Evolutionary conservation across 2,113 vertebrate species (phyloP).

Genomic region (Empidonax traillii): DNA sequence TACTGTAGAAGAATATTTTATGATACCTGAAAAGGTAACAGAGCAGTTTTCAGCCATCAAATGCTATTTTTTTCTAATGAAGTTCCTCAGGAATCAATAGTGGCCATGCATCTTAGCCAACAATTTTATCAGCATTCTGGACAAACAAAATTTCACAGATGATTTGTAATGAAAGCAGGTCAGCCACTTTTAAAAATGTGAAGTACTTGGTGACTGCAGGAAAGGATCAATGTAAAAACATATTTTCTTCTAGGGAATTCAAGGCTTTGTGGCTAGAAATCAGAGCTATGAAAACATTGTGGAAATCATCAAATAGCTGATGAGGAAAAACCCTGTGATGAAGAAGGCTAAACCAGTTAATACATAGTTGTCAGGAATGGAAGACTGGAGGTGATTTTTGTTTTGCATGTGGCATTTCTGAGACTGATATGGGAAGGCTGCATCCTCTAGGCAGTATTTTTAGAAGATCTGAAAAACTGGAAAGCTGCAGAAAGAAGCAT

Average conservation of each 20-base stretch:
- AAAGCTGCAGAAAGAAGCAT: not conserved
- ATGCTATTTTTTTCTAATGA: not conserved
- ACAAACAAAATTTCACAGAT: not conserved
- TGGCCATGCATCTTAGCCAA: not conserved
- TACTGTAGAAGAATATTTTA: not conserved
- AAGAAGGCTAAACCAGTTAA: not conserved
- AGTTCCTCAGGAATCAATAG: not conserved
- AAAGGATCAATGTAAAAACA: not conserved
- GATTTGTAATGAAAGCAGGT: not conserved
- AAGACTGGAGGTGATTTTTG: not conserved
- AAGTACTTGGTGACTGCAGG: not conserved
- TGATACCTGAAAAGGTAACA: not conserved
- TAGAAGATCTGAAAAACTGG: not conserved
- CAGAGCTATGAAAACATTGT: not conserved
- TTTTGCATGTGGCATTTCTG: not conserved
- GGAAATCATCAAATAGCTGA: not conserved
- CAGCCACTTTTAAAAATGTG: not conserved
- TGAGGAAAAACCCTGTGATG: not conserved
- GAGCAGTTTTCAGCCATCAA: not conserved
- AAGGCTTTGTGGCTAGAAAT: not conserved
- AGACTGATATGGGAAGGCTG: not conserved
- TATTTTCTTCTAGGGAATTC: not conserved
- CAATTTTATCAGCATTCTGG: not conserved
- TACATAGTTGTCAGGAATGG: not conserved
- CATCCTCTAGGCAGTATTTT: not conserved